These are phyloP conservation scores for Eretmochelys imbricata DNA, from an alignment of 2,113 vertebrate species.

Conservation along the genomic window DNA sequence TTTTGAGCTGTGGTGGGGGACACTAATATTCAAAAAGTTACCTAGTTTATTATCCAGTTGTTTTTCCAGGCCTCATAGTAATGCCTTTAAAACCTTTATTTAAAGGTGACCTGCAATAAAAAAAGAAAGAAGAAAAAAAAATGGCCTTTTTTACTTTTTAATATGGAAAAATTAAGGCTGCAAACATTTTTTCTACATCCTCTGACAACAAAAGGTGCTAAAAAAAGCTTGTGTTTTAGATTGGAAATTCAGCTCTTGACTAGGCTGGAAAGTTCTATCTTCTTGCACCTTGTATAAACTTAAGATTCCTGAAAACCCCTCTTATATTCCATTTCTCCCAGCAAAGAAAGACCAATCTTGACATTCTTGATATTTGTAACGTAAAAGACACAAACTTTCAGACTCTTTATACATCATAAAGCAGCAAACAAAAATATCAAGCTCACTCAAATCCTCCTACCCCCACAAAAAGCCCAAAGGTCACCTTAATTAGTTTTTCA, in stretches of 20 bases:
- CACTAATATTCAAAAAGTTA: too few species aligned
- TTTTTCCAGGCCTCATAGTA: not conserved
- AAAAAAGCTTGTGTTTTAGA: too few species aligned
- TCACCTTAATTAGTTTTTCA: not conserved
- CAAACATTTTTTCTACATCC: too few species aligned
- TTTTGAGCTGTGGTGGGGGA: not conserved
- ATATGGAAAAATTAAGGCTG: too few species aligned
- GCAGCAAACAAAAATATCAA: not conserved
- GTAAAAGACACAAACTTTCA: not conserved
- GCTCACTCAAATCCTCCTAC: not conserved
- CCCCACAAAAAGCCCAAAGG: not conserved
- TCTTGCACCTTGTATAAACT: too few species aligned
- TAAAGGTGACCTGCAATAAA: not conserved
- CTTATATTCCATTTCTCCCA: too few species aligned
- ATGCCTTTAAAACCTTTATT: not conserved
- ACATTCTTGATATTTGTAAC: accelerated
- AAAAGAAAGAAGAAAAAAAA: not conserved
- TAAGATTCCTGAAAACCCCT: too few species aligned
- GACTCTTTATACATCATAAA: not conserved
- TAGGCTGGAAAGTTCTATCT: too few species aligned
- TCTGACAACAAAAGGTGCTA: too few species aligned
- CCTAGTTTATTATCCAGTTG: not conserved
- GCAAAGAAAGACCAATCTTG: too few species aligned
- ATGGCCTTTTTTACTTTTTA: too few species aligned
- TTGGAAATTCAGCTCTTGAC: too few species aligned